Evolutionary conservation across 2,113 vertebrate genomes (phyloP).

Genomic region (Petrocephalus microphthalmus): DNA sequence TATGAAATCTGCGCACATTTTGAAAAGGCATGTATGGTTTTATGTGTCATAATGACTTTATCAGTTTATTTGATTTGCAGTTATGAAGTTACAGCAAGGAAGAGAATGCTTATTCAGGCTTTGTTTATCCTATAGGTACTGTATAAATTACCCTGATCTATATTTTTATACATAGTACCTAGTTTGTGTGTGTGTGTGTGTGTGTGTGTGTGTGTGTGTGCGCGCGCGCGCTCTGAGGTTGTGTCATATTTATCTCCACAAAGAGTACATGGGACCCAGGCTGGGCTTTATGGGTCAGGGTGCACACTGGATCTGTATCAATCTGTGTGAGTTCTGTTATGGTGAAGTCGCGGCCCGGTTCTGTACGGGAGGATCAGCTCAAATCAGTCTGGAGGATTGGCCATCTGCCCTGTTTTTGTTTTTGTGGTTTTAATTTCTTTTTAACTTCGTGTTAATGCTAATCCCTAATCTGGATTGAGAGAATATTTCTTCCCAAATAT

Average conservation of each 20-base stretch:
- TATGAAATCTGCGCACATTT: background rate
- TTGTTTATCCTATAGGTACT: background rate
- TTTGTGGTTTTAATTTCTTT: background rate
- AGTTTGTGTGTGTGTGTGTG: background rate
- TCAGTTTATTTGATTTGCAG: background rate
- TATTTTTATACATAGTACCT: background rate
- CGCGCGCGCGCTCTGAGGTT: background rate
- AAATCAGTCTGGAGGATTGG: background rate
- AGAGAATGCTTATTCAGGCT: background rate
- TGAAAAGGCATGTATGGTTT: background rate
- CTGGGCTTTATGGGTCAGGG: background rate
- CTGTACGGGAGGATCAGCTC: too few relatives aligned
- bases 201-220: too few relatives aligned
- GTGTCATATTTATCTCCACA: background rate
- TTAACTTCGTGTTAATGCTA: background rate
- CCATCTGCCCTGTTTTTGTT: background rate
- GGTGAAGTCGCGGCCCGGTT: too few relatives aligned
- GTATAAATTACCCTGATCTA: background rate
- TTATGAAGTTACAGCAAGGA: background rate
- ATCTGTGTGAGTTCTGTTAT: background rate
- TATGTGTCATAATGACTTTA: background rate
- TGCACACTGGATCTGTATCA: background rate
- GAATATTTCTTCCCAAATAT: conserved; percentile 28
- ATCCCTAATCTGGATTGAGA: background rate
- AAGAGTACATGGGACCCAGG: background rate